These are phyloP conservation scores for Pardalotus punctatus DNA, from an alignment of 2,113 vertebrate species.

Conservation along the genomic window DNA sequence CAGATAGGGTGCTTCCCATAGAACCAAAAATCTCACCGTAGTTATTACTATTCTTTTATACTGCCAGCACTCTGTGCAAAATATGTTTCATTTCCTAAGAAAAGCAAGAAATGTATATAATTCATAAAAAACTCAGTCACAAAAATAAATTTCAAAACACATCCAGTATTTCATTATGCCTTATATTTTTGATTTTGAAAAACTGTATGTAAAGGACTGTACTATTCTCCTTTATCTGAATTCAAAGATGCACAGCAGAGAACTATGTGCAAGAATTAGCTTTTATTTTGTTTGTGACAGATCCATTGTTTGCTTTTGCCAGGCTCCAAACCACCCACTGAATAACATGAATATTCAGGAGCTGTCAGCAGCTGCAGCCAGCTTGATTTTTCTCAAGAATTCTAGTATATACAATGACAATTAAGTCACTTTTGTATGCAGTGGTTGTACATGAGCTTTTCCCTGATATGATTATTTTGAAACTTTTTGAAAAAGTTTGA, in stretches of 20 bases:
- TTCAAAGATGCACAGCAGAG: background rate
- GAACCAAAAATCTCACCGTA: background rate
- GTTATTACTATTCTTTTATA: background rate
- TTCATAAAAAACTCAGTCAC: background rate
- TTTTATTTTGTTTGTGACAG: conserved; percentile 15
- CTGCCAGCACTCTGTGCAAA: background rate
- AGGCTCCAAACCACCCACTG: conserved; percentile 9
- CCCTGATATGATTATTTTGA: background rate
- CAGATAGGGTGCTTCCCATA: background rate
- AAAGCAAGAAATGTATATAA: background rate
- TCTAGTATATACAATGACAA: background rate
- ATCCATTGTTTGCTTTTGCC: conserved; percentile 37
- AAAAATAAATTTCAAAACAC: background rate
- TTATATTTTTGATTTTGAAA: background rate
- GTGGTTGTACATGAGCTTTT: background rate
- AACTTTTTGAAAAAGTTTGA: background rate
- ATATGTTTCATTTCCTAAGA: background rate
- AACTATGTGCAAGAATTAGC: conserved; percentile 3
- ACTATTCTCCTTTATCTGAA: background rate
- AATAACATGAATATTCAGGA: conserved; percentile 49
- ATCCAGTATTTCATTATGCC: background rate
- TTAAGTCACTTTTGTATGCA: background rate
- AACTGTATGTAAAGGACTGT: background rate
- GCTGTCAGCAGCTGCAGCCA: conserved; percentile 11
- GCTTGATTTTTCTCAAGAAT: conserved; percentile 1